These are phyloP conservation scores for Drosophila neocordata DNA, from an alignment of 1,140 invertebrate genomes.

Conservation along the genomic window DNA sequence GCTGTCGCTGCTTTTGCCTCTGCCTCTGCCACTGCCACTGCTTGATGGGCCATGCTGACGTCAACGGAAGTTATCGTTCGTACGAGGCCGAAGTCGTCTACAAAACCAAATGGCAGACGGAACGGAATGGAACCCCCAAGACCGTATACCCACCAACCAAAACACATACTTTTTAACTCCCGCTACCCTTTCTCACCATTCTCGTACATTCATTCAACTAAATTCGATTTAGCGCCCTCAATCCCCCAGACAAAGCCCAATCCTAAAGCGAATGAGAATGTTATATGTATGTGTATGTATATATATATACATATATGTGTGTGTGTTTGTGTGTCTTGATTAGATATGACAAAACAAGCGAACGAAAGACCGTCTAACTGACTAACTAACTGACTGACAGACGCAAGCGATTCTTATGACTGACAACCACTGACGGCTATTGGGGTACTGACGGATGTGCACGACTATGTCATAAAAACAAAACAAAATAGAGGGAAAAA, in stretches of 20 bases:
- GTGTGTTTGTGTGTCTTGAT: slow-evolving; percentile 43
- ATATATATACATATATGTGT: not conserved
- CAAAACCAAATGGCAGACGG: not conserved
- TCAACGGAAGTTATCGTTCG: slow-evolving; percentile 68
- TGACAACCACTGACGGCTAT: slow-evolving; percentile 14
- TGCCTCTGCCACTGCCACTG: slow-evolving; percentile 40
- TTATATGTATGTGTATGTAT: not conserved
- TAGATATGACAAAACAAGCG: slow-evolving; percentile 59
- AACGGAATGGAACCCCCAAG: slow-evolving; percentile 22
- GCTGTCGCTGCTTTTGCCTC: slow-evolving; percentile 39
- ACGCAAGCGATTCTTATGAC: not conserved
- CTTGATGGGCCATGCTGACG: slow-evolving; percentile 47
- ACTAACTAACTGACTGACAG: too few relatives aligned
- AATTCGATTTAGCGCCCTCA: slow-evolving; percentile 16
- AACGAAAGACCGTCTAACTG: slow-evolving; percentile 14
- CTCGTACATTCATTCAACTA: not conserved
- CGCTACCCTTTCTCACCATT: not conserved
- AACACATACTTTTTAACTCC: too few relatives aligned
- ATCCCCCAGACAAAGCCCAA: slow-evolving; percentile 6
- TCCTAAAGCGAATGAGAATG: not conserved
- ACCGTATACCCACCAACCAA: slow-evolving; percentile 32
- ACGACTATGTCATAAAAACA: slow-evolving; percentile 47
- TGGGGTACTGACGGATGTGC: slow-evolving; percentile 39
- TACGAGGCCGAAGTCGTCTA: slow-evolving; percentile 28
- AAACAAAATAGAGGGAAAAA: slow-evolving; percentile 31